Conservation (phyloP, 2,113 vertebrate species). For the Recurvirostra avosetta region DNA sequence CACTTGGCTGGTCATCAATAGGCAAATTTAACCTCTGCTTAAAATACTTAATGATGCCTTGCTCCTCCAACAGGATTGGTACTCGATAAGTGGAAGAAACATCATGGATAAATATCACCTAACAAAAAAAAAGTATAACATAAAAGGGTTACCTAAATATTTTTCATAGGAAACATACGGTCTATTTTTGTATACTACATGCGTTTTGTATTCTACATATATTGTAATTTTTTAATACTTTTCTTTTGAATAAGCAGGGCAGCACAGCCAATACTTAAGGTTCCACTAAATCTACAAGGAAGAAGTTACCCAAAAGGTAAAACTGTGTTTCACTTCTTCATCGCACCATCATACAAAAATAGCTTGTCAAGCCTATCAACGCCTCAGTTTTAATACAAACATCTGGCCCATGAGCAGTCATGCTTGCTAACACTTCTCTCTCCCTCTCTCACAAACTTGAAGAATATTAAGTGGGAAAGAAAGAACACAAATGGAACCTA, state of each 20-base stretch:
- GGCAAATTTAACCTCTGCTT: conserved; percentile 77
- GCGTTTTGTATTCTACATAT: not conserved
- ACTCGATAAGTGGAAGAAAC: conserved; percentile 80
- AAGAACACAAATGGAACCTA: not conserved
- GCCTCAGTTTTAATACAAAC: not conserved
- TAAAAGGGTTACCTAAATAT: not conserved
- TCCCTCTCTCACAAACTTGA: not conserved
- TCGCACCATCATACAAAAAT: not conserved
- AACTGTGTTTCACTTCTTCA: not conserved
- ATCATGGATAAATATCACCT: conserved; percentile 83
- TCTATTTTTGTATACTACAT: not conserved
- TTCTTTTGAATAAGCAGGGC: not conserved
- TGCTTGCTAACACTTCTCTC: not conserved
- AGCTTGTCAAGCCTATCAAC: not conserved
- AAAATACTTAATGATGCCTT: conserved; percentile 78
- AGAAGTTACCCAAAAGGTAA: not conserved
- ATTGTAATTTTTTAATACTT: not conserved
- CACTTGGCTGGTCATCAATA: conserved; percentile 69
- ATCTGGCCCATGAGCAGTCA: not conserved
- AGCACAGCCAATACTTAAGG: not conserved
- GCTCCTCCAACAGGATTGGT: conserved; percentile 78
- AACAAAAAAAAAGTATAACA: not conserved
- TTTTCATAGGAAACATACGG: not conserved
- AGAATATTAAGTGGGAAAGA: not conserved
- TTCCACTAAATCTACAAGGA: not conserved